These are phyloP conservation scores for Drosophila orena DNA, from an alignment of 1,140 invertebrate genomes.

Conservation along the genomic window DNA sequence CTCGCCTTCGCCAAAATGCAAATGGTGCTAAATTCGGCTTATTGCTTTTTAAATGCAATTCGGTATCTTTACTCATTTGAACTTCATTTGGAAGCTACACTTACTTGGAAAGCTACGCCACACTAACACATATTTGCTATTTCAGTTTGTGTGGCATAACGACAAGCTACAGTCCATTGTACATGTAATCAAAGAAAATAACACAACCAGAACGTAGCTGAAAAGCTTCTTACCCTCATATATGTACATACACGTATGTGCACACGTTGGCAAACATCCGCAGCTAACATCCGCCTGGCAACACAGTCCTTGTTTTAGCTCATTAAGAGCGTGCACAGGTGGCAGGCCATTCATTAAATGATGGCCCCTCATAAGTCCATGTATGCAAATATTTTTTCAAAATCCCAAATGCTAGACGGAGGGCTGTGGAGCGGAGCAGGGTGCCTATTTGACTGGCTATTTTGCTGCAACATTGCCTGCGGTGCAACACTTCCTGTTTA, in stretches of 20 bases:
- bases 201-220: too few relatives aligned
- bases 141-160: too few relatives aligned
- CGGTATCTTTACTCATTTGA: background rate
- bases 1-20: background rate
- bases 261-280: constrained; percentile 6
- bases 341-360: constrained; percentile 74
- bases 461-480: constrained; percentile 52
- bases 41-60: background rate
- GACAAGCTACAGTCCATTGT: too few relatives aligned
- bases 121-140: too few relatives aligned
- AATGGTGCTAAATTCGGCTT: background rate
- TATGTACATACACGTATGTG: too few relatives aligned
- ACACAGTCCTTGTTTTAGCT: constrained; percentile 19
- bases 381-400: constrained; percentile 71
- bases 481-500: constrained; percentile 79
- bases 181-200: too few relatives aligned
- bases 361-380: constrained; percentile 63
- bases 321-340: constrained; percentile 30
- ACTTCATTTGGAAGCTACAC: background rate
- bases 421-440: background rate
- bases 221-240: too few relatives aligned
- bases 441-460: constrained; percentile 30
- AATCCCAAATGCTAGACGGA: constrained; percentile 41
- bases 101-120: too few relatives aligned
- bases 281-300: constrained; percentile 33